These are phyloP conservation scores for Parnassius apollo DNA, from an alignment of 2,888 invertebrate genomes.

Conservation along the genomic window DNA sequence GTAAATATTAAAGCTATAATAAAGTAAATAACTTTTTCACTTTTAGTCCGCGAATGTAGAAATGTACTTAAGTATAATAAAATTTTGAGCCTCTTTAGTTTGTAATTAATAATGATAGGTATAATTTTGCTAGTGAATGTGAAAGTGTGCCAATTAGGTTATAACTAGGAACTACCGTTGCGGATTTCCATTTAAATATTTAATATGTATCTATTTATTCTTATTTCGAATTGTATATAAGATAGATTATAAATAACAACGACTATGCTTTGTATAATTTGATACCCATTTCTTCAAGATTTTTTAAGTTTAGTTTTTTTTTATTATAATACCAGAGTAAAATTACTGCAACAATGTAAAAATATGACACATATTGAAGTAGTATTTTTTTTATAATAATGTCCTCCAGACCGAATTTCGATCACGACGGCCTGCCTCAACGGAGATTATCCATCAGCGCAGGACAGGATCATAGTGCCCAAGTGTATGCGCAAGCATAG, in stretches of 20 bases:
- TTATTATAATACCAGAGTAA: too few relatives aligned
- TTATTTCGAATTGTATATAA: constrained; percentile 57
- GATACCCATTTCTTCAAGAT: too few relatives aligned
- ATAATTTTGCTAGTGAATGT: constrained; percentile 79
- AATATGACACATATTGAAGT: too few relatives aligned
- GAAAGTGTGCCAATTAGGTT: constrained; percentile 80
- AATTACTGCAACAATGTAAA: too few relatives aligned
- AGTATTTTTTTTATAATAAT: too few relatives aligned
- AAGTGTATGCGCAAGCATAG: too few relatives aligned
- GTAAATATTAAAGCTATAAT: constrained; percentile 42
- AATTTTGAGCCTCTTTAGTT: constrained; percentile 61
- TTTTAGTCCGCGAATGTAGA: constrained; percentile 35
- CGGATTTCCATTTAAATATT: constrained; percentile 58
- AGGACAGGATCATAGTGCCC: too few relatives aligned
- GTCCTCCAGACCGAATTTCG: too few relatives aligned
- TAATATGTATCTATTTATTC: constrained; percentile 57
- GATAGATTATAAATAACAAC: constrained; percentile 39
- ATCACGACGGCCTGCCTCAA: too few relatives aligned
- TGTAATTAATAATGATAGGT: constrained; percentile 53
- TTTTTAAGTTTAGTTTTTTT: too few relatives aligned
- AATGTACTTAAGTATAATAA: constrained; percentile 31
- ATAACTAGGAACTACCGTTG: constrained; percentile 45
- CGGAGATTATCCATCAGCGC: too few relatives aligned
- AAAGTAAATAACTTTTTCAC: constrained; percentile 30
- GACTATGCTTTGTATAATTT: constrained; percentile 37